phyloP scores from a whole-genome alignment of 1,140 invertebrate genomes.

The Diorhabda elongata region DNA sequence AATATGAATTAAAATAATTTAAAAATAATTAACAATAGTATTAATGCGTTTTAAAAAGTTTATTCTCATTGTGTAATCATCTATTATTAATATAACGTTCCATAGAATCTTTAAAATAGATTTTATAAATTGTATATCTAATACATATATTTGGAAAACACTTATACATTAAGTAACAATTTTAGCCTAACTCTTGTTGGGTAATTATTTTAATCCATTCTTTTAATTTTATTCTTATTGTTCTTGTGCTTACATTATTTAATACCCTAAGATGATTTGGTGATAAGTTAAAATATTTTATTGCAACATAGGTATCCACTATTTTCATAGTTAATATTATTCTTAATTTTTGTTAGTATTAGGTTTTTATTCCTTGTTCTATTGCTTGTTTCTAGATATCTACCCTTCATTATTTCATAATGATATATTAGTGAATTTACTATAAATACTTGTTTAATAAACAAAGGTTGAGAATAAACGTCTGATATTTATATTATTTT shows the following conservation, averaged over 20 bases:
- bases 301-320: not conserved
- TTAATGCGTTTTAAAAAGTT: not conserved
- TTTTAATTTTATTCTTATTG: not conserved
- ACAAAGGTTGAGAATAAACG: no score
- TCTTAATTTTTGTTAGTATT: not conserved
- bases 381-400: not conserved
- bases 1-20: not conserved
- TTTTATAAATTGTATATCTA: not conserved
- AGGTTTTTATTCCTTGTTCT: not conserved
- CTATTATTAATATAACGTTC: no score
- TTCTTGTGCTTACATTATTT: no score
- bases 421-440: no score
- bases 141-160: not conserved
- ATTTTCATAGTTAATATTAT: not conserved
- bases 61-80: no score
- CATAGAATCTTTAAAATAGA: not conserved
- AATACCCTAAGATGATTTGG: not conserved
- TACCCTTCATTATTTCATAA: no score
- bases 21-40: not conserved
- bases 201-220: not conserved
- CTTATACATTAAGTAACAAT: not conserved
- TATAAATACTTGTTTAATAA: no score
- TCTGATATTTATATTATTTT: not conserved
- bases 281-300: not conserved
- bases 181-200: not conserved